These are phyloP conservation scores for Eristalinus aeneus DNA, from an alignment of 2,888 invertebrate species.

Conservation along the genomic window DNA sequence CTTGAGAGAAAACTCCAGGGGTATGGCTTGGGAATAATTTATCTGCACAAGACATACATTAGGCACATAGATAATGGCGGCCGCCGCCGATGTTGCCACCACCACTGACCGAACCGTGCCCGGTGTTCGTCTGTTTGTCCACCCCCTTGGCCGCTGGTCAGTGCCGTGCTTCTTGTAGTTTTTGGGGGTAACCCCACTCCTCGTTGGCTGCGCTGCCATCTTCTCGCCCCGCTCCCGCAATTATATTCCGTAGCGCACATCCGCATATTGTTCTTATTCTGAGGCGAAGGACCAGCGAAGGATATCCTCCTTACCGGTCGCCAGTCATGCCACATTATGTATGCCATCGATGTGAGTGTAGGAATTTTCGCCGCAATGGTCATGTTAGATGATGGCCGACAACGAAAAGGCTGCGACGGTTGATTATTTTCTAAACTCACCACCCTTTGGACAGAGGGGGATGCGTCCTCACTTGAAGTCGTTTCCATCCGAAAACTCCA, in stretches of 20 bases:
- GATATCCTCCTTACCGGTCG: constrained; percentile 57
- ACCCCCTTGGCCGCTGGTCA: constrained; percentile 52
- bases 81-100: constrained; percentile 61
- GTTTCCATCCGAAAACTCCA: not conserved
- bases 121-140: not conserved
- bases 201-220: not conserved
- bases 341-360: constrained; percentile 63
- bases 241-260: constrained; percentile 64
- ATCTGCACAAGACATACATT: constrained; percentile 70
- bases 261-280: constrained; percentile 70
- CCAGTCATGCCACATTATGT: constrained; percentile 49
- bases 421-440: constrained; percentile 70
- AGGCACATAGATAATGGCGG: constrained; percentile 69
- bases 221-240: constrained; percentile 15
- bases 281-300: constrained; percentile 60
- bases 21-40: constrained; percentile 66
- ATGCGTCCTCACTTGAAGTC: not conserved
- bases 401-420: constrained; percentile 70
- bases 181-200: not conserved
- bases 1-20: constrained; percentile 38
- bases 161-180: constrained; percentile 64
- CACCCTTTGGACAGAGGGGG: not conserved
- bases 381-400: constrained; percentile 71
- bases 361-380: constrained; percentile 70
- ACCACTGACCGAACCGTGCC: constrained; percentile 15